Conservation (phyloP, 2,113 vertebrate species). For the Panthera uncia region DNA sequence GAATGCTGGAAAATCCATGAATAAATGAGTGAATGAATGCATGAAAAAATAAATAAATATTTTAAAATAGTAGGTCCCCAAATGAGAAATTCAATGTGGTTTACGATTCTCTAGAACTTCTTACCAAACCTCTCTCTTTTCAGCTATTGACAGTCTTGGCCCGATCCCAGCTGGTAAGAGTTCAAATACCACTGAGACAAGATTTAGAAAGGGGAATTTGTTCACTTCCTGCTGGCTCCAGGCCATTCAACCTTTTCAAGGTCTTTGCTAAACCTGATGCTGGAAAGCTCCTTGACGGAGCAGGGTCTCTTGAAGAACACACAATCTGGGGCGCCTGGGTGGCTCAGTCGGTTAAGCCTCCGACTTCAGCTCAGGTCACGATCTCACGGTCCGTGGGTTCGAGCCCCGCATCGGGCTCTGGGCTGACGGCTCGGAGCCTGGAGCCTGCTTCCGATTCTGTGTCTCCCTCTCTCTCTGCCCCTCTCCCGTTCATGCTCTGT, state of each 20-base stretch:
- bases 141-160: background rate
- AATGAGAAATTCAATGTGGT: background rate
- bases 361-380: no score
- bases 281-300: background rate
- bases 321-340: background rate
- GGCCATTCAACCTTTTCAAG: background rate
- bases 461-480: no score
- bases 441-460: no score
- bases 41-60: background rate
- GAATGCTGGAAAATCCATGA: background rate
- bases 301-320: background rate
- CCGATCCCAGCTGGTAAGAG: background rate
- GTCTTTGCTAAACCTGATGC: background rate
- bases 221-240: background rate
- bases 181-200: background rate
- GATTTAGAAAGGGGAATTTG: slow-evolving; percentile 23
- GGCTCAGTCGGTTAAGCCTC: no score
- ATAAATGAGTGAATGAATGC: background rate
- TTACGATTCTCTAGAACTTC: background rate
- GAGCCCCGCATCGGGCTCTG: no score
- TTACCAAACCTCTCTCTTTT: background rate
- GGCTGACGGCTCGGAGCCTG: no score
- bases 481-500: no score
- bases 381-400: no score
- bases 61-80: background rate